Evolutionary conservation across 2,888 invertebrate genomes (phyloP).

Genomic region (Unio pictorum): DNA sequence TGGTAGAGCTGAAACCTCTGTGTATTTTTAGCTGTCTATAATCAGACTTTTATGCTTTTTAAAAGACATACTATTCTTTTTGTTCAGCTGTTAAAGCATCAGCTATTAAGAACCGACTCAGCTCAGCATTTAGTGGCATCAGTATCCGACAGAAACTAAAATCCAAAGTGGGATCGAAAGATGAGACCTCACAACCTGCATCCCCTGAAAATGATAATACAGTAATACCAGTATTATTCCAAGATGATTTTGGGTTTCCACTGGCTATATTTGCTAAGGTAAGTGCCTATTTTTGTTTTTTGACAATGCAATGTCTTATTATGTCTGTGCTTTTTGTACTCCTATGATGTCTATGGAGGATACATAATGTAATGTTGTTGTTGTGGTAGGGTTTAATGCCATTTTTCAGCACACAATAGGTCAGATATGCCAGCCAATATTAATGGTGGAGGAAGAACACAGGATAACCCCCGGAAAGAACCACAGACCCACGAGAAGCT

Average conservation of each 20-base stretch:
- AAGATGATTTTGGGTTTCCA: constrained; percentile 88
- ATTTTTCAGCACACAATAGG: too few species aligned
- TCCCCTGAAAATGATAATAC: constrained; percentile 12
- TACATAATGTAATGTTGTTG: too few species aligned
- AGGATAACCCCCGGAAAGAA: too few species aligned
- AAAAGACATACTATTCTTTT: too few species aligned
- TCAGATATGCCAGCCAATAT: too few species aligned
- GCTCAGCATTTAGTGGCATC: constrained; percentile 49
- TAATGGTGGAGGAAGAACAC: too few species aligned
- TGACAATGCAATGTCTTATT: background rate
- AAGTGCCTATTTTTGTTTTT: constrained; percentile 18
- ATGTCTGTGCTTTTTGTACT: background rate
- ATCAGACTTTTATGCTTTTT: too few species aligned
- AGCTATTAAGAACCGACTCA: constrained; percentile 50
- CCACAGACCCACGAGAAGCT: too few species aligned
- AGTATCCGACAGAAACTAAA: constrained; percentile 29
- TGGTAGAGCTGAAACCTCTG: too few species aligned
- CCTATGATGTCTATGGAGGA: too few species aligned
- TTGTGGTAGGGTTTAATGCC: too few species aligned
- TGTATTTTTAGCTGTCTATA: too few species aligned
- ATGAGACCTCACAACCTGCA: constrained; percentile 27
- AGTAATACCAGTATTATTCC: constrained; percentile 46
- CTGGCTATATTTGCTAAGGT: constrained; percentile 87
- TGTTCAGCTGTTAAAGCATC: constrained; percentile 41
- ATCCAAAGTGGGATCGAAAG: constrained; percentile 18